Evolutionary conservation across 23 tunicate genomes (phyloP), one percentile per base, ranked within the genome.

Genomic region (Clavelina lepadiformis): DNA sequence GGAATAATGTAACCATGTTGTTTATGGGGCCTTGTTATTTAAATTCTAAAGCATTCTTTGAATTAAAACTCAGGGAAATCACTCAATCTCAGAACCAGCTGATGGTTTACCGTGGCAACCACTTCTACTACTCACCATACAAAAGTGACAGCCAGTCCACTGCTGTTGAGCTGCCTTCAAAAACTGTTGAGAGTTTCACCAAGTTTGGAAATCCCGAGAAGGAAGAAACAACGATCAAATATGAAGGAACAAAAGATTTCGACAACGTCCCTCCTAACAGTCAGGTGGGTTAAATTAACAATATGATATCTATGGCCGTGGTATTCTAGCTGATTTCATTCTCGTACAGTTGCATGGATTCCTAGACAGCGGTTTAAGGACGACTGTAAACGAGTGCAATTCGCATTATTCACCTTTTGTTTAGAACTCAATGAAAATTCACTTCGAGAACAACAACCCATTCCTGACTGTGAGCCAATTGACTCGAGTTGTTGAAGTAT

Each of bases 11-110:
- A 27, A 29, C 47, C 51, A 26, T 61, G 47, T 21, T 6, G 7
- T 30, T 30, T 21, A 23, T 15, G 5, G 51, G 19, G 11, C 47
- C 8, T 27, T 29, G 8, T 22, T 30, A 6, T 6, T 51, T 26
- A 13, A 44, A 13, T 44, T 18, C 50, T 11, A 11, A 11, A 11
- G 13, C 18, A 11, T 44, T 11, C 13, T 44, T 13, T 44, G n/a
- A n/a, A n/a, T n/a, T n/a, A n/a, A n/a, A n/a, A n/a, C n/a, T 30
- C 34, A 83, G 83, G 65, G 94, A 84, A 68, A 93, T 93, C 58
- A 85, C 72, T 49, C 98, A 93, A 51, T 79, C 94, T 31, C 93
- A 93, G 38, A 93, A 80, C 71, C 98, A 93, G 58, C 70, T 93
- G n/a, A 75, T 85, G 11, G 68, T 68, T 34, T 85, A 66, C 67